Base-by-base conservation (phyloP, 2,888 invertebrate species). In the Euspilapteryx auroguttella region DNA sequence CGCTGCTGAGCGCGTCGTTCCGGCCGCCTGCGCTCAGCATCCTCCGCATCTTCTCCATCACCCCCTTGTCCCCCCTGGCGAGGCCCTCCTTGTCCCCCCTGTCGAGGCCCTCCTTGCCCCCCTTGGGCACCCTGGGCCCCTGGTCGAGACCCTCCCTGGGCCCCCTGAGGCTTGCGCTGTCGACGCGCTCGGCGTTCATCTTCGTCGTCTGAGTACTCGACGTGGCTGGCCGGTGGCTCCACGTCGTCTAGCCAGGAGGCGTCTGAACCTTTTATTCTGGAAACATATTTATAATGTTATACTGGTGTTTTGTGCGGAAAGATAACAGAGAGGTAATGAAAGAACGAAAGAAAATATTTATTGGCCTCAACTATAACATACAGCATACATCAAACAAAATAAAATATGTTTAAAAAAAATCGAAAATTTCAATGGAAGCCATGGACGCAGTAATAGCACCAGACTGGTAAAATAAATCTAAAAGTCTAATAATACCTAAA, bases 181-280 rank as follows among this genome's bases (percentile, higher is more conserved):
- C 48, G 51, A 30, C 64, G 69, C 1, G 79, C 79, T 32, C 55
- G 51, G 10, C 81, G 75, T 47, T 94, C 94, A 33, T 86, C 81
- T 45, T 95, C 95, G 50, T 95, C 95, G 52, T 94, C 94, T 0
- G 94, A 95, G 58, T 81, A 94, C 15, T 93, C 93, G 1, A 84
- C 40, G 37, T 79, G 81, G 42, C 79, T 79, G 1, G 77, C 63
- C 0, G 94, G 94, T 0, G 94, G 93, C 54, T 95, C 95, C 24
- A 84, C 64, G 51, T 93, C 89, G 50, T 90, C 79, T 39, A 86
- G 79, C 87, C 92, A 94, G 1, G 91, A 89, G 1, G 94, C 94
- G 73, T 96, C 95, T 1, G 86, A 87, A 4, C 93, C 94, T 61
- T 86, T 89, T 31, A 84, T 57, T 55, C 89, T 91, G 66, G 34